Evolutionary conservation across 2,113 vertebrate species (phyloP), one percentile per base, ranked within the genome.

Genomic region (Merops nubicus): DNA sequence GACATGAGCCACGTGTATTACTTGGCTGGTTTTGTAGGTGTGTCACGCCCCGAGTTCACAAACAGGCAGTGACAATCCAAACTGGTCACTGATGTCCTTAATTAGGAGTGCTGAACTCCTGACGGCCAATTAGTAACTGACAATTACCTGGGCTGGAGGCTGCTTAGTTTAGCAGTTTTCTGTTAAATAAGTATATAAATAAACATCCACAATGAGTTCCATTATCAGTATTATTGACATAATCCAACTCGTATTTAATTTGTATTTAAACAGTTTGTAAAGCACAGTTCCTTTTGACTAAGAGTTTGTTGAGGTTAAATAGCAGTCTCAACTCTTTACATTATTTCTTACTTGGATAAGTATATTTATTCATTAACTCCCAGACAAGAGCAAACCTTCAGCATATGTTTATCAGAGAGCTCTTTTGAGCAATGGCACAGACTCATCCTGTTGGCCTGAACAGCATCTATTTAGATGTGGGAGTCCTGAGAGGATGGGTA

Each of bases 161-260:
- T 67, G 54, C 50, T 74, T 69, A 70, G 26, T 74, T 77, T 59
- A 65, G 51, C 56, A 80, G 20, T 84, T 81, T 89, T 68, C 73
- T 87, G 60, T 51, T 54, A 74, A 91, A 73, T 40, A 73, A 50
- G 59, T n/a, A 21, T 15, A 31, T 64, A 84, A 80, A 77, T 48
- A 88, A 77, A 72, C 81, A 84, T 33, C 57, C 50, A 67, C 0
- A 0, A 19, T 25, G 23, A 77, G 14, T 59, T 69, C 63, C 42
- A 14, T 70, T 14, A 12, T 63, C 15, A 2, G 12, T n/a, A 42
- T 80, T 63, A 79, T 50, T 89, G 31, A 62, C 2, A 5, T 51
- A 69, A 56, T 48, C 38, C 78, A 76, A n/a, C 36, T 91, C 23
- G 11, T 80, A 18, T 56, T 93, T 88, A 56, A 78, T 85, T 89